Percentiles rank a stretch among this genome's conserved stretches.
Conservation (phyloP, 2,797 vertebrate species). For the Gymnothorax javanicus region DNA sequence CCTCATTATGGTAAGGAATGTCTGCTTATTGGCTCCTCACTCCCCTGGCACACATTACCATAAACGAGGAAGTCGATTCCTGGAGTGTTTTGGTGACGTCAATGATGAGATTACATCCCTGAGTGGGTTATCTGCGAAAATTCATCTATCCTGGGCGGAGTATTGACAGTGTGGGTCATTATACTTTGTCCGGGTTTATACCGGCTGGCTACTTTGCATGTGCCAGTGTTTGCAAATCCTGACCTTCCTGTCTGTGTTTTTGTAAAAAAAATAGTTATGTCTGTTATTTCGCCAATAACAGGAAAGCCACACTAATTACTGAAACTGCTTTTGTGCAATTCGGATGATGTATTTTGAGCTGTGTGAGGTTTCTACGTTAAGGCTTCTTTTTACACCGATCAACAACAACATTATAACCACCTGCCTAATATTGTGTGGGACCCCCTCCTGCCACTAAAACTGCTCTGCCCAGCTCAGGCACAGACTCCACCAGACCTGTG, state of each 20-base stretch:
- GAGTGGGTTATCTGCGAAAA: not conserved
- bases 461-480: too few species aligned
- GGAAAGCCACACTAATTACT: not conserved
- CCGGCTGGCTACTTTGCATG: not conserved
- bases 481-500: too few species aligned
- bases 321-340: not conserved
- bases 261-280: not conserved
- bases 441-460: too few species aligned
- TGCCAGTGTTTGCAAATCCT: not conserved
- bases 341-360: not conserved
- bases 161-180: not conserved
- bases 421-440: too few species aligned
- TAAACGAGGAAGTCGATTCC: not conserved
- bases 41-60: not conserved
- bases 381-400: too few species aligned
- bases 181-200: not conserved
- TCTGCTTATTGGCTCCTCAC: not conserved
- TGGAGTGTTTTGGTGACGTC: constrained; percentile 2
- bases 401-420: too few species aligned
- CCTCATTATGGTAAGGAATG: not conserved
- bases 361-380: not conserved
- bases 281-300: not conserved
- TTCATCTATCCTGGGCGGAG: not conserved
- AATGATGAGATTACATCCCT: constrained; percentile 7
- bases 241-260: not conserved